A percentile compares a stretch with the other conserved stretches of the same genome.
phyloP scores from a whole-genome alignment of 2,797 vertebrate genomes.

The Sylvilagus floridanus region DNA sequence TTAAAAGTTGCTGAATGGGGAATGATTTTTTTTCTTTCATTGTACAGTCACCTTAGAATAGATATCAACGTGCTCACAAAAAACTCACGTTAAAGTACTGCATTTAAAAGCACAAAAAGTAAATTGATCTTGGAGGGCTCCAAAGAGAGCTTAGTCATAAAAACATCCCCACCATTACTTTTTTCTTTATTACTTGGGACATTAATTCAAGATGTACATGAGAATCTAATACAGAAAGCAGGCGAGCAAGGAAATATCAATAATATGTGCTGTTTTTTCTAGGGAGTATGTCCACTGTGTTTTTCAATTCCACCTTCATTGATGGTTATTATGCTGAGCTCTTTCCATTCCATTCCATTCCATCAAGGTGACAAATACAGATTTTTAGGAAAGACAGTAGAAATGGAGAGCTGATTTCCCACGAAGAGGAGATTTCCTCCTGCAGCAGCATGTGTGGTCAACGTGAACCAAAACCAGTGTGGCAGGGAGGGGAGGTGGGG shows the following conservation, averaged over 20 bases:
- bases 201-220: slow-evolving; percentile 57
- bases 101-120: slow-evolving; percentile 59
- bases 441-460: background rate
- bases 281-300: slow-evolving; percentile 45
- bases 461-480: background rate
- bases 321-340: background rate
- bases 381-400: slow-evolving; percentile 23
- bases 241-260: slow-evolving; percentile 62
- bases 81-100: slow-evolving; percentile 8
- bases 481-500: background rate
- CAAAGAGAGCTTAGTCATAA: slow-evolving; percentile 40
- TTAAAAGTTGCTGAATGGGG: background rate
- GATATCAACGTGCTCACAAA: slow-evolving; percentile 29
- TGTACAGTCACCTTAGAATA: background rate
- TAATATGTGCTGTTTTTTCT: slow-evolving; percentile 63
- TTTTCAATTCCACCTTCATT: slow-evolving; percentile 36
- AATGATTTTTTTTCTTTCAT: background rate
- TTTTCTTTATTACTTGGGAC: slow-evolving; percentile 66
- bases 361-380: background rate
- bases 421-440: background rate
- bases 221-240: slow-evolving; percentile 44
- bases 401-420: slow-evolving; percentile 14
- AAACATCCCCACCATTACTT: background rate
- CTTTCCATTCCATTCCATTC: background rate
- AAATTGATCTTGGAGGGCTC: slow-evolving; percentile 53